Evolutionary conservation across 1,140 invertebrate genomes (phyloP), one percentile per base, ranked within the genome.

Genomic region (Geopemphigus sp.): DNA sequence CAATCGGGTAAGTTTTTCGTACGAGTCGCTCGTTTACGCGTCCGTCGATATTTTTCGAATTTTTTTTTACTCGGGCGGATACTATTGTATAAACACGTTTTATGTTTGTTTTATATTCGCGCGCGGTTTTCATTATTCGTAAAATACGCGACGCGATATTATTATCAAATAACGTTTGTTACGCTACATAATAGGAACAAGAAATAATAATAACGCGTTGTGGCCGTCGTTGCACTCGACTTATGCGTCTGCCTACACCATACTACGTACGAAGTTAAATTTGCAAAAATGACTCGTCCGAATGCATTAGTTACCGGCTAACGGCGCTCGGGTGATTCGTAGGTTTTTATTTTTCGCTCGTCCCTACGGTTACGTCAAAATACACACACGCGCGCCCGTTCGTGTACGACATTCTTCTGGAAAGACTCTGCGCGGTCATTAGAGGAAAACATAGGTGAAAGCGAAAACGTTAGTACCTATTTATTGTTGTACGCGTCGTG

Each of bases 371-470:
- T 68, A 68, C 64, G 47, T 68, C 12, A 22, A 47, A 24, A 68
- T 24, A 24, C 45, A 68, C 32, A 68, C 64, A n/a, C 47, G 5
- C 24, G 64, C 32, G n/a, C 39, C 1, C 22, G 22, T 22, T 17
- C 10, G 39, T 29, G 12, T 19, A 61, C 59, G 32, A 78, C 74
- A 63, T 78, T 78, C 74, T 78, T 78, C 74, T 57, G 74, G 74
- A 61, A 78, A 78, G 74, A 78, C 74, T 19, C 73, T n/a, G 14
- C 32, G 68, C 73, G n/a, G 74, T 78, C 74, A 63, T 78, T 78
- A 78, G 57, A 47, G 68, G 68, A 54, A 72, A 72, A 72, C 54
- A 50, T 50, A 72, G 54, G 68, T 54, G 68, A 72, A 72, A 72
- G 68, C 50, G 11, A 47, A 5, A 54, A 32, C 47, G 47, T 19